Evolutionary conservation across 2,888 invertebrate species (phyloP), one percentile per base, ranked within the genome.

Genomic region (Cheilosia grossa): DNA sequence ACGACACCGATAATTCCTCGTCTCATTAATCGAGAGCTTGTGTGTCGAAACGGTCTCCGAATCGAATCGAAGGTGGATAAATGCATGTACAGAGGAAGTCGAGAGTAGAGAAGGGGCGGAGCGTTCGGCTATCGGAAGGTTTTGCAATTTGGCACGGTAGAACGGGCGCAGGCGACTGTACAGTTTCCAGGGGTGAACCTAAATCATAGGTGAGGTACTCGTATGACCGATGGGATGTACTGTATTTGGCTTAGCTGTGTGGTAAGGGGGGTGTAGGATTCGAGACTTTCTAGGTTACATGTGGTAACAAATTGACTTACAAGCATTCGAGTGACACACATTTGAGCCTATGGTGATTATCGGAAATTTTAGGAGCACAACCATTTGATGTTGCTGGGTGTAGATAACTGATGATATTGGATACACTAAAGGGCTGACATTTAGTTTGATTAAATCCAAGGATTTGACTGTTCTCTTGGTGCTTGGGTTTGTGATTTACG

Each of bases 21-120:
- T 73, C 80, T 80, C 80, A 80, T 80, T 80, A 80, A 80, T 80
- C 80, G 80, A 61, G 72, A 73, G 66, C 54, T 59, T 73, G 78
- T 70, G 78, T 70, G 69, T 70, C 70, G 78, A 64, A 72, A 79
- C 33, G 70, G 21, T 51, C 64, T 56, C 51, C 70, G 70, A 58
- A 64, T 64, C 74, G 64, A 79, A 70, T 64, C 64, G 74, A 63
- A 72, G 59, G 42, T 67, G 75, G 63, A 63, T 61, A 63, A 70
- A 67, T 19, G 69, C 24, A 59, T 9, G 3, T 47, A 17, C 37
- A 19, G 44, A 63, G 77, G 59, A 19, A 69, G 33, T 66, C 47
- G 42, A 10, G 4, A 33, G 15, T 30, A 19, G n/a, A 15, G 67
- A 2, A 3, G 13, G 40, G n/a, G 21, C 15, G 47, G 19, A 21